A percentile compares a stretch with the other conserved stretches of the same genome.
Evolutionary conservation across 2,797 vertebrate genomes (phyloP).

Genomic region (Tangara arthus): DNA sequence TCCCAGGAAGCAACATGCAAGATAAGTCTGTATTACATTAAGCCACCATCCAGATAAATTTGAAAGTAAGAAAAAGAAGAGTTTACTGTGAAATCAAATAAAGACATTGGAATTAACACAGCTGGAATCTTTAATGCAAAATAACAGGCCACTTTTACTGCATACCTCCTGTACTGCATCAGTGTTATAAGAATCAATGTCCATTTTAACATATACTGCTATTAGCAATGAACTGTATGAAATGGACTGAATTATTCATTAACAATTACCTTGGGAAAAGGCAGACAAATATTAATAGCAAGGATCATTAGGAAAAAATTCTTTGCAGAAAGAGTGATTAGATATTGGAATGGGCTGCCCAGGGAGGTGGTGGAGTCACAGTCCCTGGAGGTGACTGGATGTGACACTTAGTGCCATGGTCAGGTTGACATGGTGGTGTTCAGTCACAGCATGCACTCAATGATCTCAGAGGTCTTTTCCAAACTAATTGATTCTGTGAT

Average conservation of each 20-base stretch:
- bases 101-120: neutral
- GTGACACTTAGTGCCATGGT: neutral
- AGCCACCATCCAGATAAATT: neutral
- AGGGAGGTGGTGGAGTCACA: neutral
- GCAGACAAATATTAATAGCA: neutral
- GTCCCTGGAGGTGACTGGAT: neutral
- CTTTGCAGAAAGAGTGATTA: neutral
- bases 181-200: neutral
- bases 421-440: neutral
- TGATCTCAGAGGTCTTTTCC: neutral
- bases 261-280: conserved; percentile 4
- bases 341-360: neutral
- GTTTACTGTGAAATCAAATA: neutral
- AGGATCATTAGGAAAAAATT: neutral
- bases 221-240: neutral
- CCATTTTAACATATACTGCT: neutral
- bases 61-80: neutral
- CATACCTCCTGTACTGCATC: neutral
- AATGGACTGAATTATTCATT: conserved; percentile 50
- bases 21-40: neutral
- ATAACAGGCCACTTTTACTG: conserved; percentile 7
- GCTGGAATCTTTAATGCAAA: conserved; percentile 5
- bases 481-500: neutral
- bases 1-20: neutral
- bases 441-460: neutral